These are phyloP conservation scores for zebrafish (Danio rerio) DNA, from an alignment of 2,113 vertebrate species.

Conservation along the genomic window DNA sequence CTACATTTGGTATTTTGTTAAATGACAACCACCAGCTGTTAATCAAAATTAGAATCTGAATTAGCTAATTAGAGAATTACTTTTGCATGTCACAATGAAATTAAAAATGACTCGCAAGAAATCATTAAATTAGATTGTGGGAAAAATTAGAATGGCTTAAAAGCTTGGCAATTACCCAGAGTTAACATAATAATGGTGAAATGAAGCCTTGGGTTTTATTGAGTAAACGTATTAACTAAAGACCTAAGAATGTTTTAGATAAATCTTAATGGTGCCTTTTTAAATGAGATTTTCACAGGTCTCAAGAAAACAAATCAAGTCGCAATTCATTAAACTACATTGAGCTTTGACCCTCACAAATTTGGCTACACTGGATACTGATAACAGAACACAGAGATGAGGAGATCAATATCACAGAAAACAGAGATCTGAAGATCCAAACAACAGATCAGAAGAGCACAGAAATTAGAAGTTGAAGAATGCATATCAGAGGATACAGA, in stretches of 20 bases:
- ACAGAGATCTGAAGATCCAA: too few relatives aligned
- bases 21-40: not conserved
- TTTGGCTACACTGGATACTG: not conserved
- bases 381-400: not conserved
- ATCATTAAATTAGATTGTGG: slow-evolving; percentile 17
- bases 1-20: not conserved
- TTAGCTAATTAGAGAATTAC: not conserved
- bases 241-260: not conserved
- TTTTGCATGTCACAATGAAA: slow-evolving; percentile 3
- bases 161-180: not conserved
- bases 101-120: not conserved
- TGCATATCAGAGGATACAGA: not conserved
- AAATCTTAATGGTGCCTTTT: not conserved
- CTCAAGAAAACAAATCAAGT: not conserved
- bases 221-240: not conserved
- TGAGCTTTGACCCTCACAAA: not conserved
- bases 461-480: not conserved
- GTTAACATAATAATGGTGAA: slow-evolving; percentile 25
- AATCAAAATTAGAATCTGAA: not conserved
- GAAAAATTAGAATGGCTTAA: slow-evolving; percentile 12
- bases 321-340: not conserved
- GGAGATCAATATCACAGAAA: not conserved
- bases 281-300: not conserved
- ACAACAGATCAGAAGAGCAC: not conserved
- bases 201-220: slow-evolving; percentile 4